Conservation (phyloP, 2,888 invertebrate species). For the Torymus texanus region DNA sequence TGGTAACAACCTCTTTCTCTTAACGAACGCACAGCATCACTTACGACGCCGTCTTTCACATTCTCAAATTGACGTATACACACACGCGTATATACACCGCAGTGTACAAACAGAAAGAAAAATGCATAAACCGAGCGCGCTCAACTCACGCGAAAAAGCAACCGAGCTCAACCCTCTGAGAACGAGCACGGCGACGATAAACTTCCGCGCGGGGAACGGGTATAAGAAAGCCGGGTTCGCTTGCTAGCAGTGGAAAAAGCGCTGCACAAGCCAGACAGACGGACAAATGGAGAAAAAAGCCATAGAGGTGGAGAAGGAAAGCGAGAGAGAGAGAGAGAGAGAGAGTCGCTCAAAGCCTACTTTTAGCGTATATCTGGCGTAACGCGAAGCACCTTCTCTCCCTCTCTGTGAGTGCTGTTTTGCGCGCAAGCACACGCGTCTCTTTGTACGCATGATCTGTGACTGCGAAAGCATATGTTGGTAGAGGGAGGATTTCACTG, state of each 20-base stretch:
- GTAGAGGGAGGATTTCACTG: no score
- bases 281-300: conserved; percentile 35
- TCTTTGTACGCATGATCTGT: conserved; percentile 26
- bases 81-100: no score
- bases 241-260: conserved; percentile 30
- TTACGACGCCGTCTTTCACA: not conserved
- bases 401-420: conserved; percentile 8
- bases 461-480: not conserved
- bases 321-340: not conserved
- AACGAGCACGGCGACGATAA: conserved; percentile 18
- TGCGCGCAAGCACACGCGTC: not conserved
- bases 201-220: conserved; percentile 14
- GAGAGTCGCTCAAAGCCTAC: conserved; percentile 24
- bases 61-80: not conserved
- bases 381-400: not conserved
- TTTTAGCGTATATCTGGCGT: conserved; percentile 8
- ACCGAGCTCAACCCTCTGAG: conserved; percentile 4
- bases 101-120: no score
- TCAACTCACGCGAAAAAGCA: conserved; percentile 27
- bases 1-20: no score
- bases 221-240: conserved; percentile 9
- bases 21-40: not conserved
- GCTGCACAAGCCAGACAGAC: conserved; percentile 26
- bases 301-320: not conserved
- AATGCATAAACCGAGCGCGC: conserved; percentile 13